A percentile compares a stretch with the other conserved stretches of the same genome.
These are phyloP conservation scores for Hermetia illucens DNA, from an alignment of 1,140 invertebrate genomes.

Conservation along the genomic window DNA sequence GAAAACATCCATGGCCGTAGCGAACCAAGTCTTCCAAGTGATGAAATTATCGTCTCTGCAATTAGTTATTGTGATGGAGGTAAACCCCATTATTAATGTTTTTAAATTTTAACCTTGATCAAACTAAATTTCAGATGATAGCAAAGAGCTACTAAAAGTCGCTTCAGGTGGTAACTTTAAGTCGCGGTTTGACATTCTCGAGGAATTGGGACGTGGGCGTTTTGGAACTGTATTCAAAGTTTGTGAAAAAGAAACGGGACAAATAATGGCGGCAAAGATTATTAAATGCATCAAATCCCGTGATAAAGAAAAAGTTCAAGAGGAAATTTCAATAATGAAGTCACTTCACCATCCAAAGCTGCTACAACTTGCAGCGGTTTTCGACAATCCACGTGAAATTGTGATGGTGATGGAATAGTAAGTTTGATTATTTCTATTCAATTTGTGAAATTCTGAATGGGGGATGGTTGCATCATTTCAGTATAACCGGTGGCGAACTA, in stretches of 20 bases:
- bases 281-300: conserved; percentile 65
- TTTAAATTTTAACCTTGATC: too few species aligned
- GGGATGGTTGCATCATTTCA: conserved; percentile 25
- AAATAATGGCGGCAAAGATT: conserved; percentile 80
- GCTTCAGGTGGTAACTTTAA: conserved; percentile 42
- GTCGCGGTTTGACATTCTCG: conserved; percentile 44
- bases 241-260: conserved; percentile 49
- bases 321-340: conserved; percentile 91
- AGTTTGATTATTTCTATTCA: conserved; percentile 32
- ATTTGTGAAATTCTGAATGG: conserved; percentile 6
- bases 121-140: too few species aligned
- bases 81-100: too few species aligned
- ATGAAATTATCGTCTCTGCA: too few species aligned
- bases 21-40: conserved; percentile 39
- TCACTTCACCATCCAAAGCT: conserved; percentile 78
- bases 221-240: conserved; percentile 66
- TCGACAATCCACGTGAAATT: conserved; percentile 71
- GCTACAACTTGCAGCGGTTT: conserved; percentile 75
- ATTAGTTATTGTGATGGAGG: too few species aligned
- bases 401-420: conserved; percentile 91
- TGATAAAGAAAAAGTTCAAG: conserved; percentile 72
- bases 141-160: too few species aligned
- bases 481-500: conserved; percentile 81
- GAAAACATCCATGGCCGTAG: conserved; percentile 66
- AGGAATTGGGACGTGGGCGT: conserved; percentile 68